These are phyloP conservation scores for Cyclargus thomasi DNA, from an alignment of 1,140 invertebrate genomes.

Conservation along the genomic window DNA sequence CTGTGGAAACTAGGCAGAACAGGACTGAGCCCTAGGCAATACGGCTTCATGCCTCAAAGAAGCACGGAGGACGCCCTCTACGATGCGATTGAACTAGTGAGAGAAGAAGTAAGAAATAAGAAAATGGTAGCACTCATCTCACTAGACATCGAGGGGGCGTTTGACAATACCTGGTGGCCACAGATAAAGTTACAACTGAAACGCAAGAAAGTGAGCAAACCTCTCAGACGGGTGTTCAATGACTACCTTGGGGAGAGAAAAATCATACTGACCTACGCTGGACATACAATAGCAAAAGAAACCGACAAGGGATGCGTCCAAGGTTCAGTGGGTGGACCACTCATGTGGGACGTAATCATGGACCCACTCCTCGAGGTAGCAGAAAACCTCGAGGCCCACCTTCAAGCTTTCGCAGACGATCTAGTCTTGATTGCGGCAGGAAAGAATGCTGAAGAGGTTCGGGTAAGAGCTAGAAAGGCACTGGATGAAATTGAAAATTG, in stretches of 20 bases:
- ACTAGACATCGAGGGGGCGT: slow-evolving; percentile 43
- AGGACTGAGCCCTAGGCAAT: background rate
- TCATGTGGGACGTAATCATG: background rate
- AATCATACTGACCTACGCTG: background rate
- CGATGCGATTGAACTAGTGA: background rate
- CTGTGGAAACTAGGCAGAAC: slow-evolving; percentile 5
- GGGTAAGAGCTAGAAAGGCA: background rate
- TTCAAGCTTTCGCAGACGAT: background rate
- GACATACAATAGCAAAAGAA: slow-evolving; percentile 18
- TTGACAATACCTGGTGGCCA: slow-evolving; percentile 40
- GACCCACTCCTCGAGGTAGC: background rate
- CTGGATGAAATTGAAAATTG: background rate
- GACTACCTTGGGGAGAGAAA: background rate
- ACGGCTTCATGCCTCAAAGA: slow-evolving; percentile 18
- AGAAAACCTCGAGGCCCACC: background rate
- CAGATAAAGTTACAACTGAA: background rate
- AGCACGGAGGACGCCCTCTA: slow-evolving; percentile 21
- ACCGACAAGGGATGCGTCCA: slow-evolving; percentile 27
- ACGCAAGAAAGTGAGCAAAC: background rate
- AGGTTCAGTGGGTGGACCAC: background rate
- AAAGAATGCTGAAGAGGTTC: background rate
- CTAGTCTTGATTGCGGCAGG: background rate
- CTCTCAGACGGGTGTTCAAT: background rate
- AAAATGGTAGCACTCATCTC: slow-evolving; percentile 13
- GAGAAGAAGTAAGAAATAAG: background rate